Conservation (phyloP, 1,140 invertebrate genomes). For the Euura saliciscinereae region DNA sequence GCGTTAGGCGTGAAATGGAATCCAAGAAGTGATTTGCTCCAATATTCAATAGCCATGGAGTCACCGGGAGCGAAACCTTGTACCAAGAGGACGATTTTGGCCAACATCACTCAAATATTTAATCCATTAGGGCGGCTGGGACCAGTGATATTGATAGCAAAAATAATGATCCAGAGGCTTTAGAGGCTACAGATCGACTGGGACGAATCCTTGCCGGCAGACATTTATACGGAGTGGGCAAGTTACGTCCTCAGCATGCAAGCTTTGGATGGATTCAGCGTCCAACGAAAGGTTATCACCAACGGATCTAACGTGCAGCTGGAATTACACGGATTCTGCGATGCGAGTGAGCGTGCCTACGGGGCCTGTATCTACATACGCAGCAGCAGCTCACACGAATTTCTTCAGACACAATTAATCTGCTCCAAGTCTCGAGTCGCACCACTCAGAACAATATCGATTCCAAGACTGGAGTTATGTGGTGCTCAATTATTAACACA, state of each 20-base stretch:
- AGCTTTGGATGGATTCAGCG: conserved; percentile 19
- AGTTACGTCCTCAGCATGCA: background rate
- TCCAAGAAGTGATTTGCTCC: conserved; percentile 26
- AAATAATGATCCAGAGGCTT: conserved; percentile 44
- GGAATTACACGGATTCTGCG: conserved; percentile 36
- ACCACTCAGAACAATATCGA: conserved; percentile 18
- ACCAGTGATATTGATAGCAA: conserved; percentile 40
- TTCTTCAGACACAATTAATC: background rate
- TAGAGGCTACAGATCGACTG: conserved; percentile 38
- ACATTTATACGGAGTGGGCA: conserved; percentile 28
- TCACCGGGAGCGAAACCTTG: background rate
- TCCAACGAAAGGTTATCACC: background rate
- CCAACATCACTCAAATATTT: conserved; percentile 40
- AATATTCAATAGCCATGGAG: background rate
- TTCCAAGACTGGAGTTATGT: conserved; percentile 20
- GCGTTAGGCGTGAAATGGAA: conserved; percentile 42
- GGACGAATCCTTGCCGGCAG: conserved; percentile 35
- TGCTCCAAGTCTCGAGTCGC: conserved; percentile 33
- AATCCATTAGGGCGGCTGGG: conserved; percentile 43
- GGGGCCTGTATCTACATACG: conserved; percentile 27
- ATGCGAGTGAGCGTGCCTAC: conserved; percentile 32
- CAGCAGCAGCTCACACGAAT: conserved; percentile 14
- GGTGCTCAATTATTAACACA: conserved; percentile 13
- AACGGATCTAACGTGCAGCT: conserved; percentile 12
- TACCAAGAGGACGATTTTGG: conserved; percentile 40